Conservation (phyloP, 2,888 invertebrate genomes). For the Tenthredo mesomela region DNA sequence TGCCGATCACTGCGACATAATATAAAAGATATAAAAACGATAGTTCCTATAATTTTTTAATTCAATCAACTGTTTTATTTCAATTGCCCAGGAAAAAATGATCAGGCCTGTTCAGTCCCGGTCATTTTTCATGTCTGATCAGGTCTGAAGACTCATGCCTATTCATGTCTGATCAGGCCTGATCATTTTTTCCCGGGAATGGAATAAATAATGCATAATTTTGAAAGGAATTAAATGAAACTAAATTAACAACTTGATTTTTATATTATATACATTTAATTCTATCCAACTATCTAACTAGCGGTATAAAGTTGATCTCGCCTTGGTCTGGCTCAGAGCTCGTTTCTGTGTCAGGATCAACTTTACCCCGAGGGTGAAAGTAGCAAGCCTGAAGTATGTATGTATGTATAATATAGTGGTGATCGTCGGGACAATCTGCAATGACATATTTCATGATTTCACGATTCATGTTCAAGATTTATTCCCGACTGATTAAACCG, state of each 20-base stretch:
- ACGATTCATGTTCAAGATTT: not conserved
- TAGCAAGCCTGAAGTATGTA: slow-evolving; percentile 15
- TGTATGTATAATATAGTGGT: not conserved
- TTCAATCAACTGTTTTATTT: too few species aligned
- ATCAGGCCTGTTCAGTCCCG: too few species aligned
- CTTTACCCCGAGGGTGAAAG: slow-evolving; percentile 46
- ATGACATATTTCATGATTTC: not conserved
- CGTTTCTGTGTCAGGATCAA: slow-evolving; percentile 48
- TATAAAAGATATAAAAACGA: too few species aligned
- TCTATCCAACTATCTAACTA: not conserved
- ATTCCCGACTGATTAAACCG: not conserved
- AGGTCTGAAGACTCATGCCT: too few species aligned
- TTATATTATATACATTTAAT: not conserved
- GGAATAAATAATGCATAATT: not conserved
- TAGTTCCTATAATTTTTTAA: too few species aligned
- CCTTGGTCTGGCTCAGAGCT: slow-evolving; percentile 3
- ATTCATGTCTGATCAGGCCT: too few species aligned
- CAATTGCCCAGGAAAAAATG: too few species aligned
- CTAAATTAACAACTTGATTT: not conserved
- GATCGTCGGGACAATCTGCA: not conserved
- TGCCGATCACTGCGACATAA: too few species aligned
- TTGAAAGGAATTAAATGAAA: not conserved
- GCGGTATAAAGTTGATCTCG: slow-evolving; percentile 9
- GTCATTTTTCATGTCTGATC: too few species aligned
- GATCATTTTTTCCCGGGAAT: too few species aligned